phyloP scores from a whole-genome alignment of 2,888 invertebrate genomes.

The Parasteatoda lunata region DNA sequence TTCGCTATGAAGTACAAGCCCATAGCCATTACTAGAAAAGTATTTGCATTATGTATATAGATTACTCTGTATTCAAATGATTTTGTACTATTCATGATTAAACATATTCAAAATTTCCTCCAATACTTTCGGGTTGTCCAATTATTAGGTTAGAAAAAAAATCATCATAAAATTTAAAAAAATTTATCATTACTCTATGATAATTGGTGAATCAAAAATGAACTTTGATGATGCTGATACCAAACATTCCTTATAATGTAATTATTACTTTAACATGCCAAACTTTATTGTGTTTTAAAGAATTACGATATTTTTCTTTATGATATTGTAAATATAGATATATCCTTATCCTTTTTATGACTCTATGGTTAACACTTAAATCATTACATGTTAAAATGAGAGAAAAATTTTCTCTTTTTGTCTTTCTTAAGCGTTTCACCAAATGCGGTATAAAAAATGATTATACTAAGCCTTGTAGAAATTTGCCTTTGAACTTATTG shows the following conservation, averaged over 20 bases:
- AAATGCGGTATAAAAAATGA: constrained; percentile 1
- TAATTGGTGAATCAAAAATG: neutral
- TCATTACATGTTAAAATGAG: neutral
- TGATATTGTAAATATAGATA: constrained; percentile 1
- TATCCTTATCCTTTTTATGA: constrained; percentile 1
- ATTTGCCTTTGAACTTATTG: constrained; percentile 5
- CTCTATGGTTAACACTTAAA: constrained; percentile 5
- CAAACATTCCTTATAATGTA: constrained; percentile 1
- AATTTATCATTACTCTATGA: neutral
- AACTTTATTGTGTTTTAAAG: constrained; percentile 1
- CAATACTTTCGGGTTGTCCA: neutral
- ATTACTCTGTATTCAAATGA: constrained; percentile 14
- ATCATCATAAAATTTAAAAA: neutral
- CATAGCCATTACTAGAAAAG: constrained; percentile 12
- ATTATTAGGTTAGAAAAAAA: neutral
- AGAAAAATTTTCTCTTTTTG: neutral
- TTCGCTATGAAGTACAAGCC: constrained; percentile 46
- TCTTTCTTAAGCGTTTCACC: neutral
- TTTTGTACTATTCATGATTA: neutral
- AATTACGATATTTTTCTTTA: constrained; percentile 2
- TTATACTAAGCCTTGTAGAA: constrained; percentile 5
- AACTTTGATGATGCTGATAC: neutral
- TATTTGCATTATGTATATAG: constrained; percentile 18
- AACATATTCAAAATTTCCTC: neutral
- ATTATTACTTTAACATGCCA: constrained; percentile 2